A percentile compares a stretch with the other conserved stretches of the same genome.
Evolutionary conservation across 2,797 vertebrate genomes (phyloP).

Genomic region (Babyrousa celebensis): DNA sequence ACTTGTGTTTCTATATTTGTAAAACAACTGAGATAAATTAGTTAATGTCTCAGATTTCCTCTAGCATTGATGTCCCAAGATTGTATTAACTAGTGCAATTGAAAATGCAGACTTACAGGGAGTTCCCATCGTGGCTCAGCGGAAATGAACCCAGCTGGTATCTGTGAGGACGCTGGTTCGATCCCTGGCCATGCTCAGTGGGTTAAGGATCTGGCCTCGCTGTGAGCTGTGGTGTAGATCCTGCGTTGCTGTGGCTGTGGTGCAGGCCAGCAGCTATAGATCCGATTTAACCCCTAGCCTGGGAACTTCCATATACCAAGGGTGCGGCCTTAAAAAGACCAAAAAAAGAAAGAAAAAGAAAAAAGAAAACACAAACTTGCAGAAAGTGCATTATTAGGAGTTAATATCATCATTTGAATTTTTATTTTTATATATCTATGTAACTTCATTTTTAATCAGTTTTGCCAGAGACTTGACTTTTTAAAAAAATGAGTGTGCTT

Average conservation of each 20-base stretch:
- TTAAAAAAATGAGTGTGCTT: slow-evolving; percentile 25
- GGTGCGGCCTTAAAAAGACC: no score
- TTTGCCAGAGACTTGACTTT: slow-evolving; percentile 54
- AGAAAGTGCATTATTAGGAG: slow-evolving; percentile 59
- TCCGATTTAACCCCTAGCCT: no score
- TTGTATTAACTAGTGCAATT: slow-evolving; percentile 57
- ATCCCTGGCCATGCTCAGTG: no score
- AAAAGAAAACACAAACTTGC: slow-evolving; percentile 58
- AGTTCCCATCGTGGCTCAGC: neutral
- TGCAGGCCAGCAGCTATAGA: no score
- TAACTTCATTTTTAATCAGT: slow-evolving; percentile 46
- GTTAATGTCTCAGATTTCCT: slow-evolving; percentile 65
- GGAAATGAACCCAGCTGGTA: no score
- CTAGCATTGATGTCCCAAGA: slow-evolving; percentile 61
- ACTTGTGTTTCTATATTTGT: slow-evolving; percentile 48
- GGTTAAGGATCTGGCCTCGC: no score
- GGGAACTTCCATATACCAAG: no score
- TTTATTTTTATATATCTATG: no score
- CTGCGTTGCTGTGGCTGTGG: no score
- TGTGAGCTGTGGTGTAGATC: no score
- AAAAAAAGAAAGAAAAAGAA: no score
- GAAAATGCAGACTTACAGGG: slow-evolving; percentile 66
- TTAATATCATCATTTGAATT: slow-evolving; percentile 50
- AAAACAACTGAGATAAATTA: slow-evolving; percentile 64
- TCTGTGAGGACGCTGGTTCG: no score